phyloP scores from a whole-genome alignment of 2,888 invertebrate genomes.

The Drosophila ustulata region DNA sequence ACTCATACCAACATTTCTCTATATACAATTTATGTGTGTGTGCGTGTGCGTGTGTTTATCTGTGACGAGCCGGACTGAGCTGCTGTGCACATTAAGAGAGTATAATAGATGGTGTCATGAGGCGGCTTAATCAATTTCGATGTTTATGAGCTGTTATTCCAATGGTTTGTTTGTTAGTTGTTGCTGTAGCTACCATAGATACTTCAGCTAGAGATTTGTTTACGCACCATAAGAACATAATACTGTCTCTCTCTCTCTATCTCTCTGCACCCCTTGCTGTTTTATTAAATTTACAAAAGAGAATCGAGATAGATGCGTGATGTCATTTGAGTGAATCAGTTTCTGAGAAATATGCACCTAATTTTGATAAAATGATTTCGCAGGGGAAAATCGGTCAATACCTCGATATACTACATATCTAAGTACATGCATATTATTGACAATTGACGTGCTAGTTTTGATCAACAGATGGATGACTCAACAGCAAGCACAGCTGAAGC shows the following conservation, averaged over 20 bases:
- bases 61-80: constrained; percentile 16
- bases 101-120: constrained; percentile 20
- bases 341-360: constrained; percentile 18
- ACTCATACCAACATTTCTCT: neutral
- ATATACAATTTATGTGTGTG: constrained; percentile 7
- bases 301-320: constrained; percentile 14
- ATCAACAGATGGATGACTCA: constrained; percentile 43
- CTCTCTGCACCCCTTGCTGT: neutral
- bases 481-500: constrained; percentile 8
- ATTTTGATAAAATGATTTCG: constrained; percentile 8
- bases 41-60: constrained; percentile 10
- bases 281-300: neutral
- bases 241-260: neutral
- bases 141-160: constrained; percentile 32
- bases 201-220: constrained; percentile 12
- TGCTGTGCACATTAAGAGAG: constrained; percentile 26
- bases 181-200: constrained; percentile 15
- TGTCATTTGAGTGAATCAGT: constrained; percentile 29
- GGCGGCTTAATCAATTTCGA: constrained; percentile 39
- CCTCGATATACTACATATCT: neutral
- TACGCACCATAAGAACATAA: constrained; percentile 7
- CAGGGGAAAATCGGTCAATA: neutral
- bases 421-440: neutral
- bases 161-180: constrained; percentile 32
- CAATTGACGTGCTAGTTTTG: constrained; percentile 14